These are phyloP conservation scores for Aradus depressus DNA, from an alignment of 2,888 invertebrate genomes.

Conservation along the genomic window DNA sequence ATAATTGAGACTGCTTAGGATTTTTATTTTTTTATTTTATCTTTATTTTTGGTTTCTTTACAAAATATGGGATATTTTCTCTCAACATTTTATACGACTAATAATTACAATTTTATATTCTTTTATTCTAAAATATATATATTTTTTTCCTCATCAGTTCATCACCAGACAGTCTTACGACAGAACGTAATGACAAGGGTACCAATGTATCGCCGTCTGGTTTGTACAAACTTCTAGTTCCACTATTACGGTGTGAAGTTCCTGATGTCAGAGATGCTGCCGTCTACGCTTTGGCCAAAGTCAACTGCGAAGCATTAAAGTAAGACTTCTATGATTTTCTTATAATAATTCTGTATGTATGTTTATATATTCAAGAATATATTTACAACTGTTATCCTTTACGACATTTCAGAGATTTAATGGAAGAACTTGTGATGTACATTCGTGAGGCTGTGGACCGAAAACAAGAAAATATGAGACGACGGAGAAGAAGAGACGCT, in stretches of 20 bases:
- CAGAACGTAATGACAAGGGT: constrained; percentile 65
- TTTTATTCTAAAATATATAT: no score
- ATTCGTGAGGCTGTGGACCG: constrained; percentile 93
- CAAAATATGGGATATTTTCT: no score
- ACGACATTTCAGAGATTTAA: constrained; percentile 62
- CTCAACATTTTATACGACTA: no score
- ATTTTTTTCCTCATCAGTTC: no score
- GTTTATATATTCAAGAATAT: no score
- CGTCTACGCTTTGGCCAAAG: constrained; percentile 85
- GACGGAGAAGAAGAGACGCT: constrained; percentile 81
- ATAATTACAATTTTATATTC: no score
- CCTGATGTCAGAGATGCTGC: constrained; percentile 89
- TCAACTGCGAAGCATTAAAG: constrained; percentile 91
- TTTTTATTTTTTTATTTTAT: no score
- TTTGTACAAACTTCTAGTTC: constrained; percentile 85
- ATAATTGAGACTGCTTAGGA: no score
- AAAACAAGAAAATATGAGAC: constrained; percentile 92
- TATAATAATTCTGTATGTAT: no score
- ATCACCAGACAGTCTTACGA: constrained; percentile 78
- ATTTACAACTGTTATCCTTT: neutral
- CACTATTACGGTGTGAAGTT: constrained; percentile 83
- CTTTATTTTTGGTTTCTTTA: no score
- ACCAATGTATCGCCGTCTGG: constrained; percentile 69
- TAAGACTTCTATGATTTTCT: constrained; percentile 40
- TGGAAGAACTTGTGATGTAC: constrained; percentile 86